Base-by-base conservation (phyloP, 1,140 invertebrate genomes). In the Galendromus occidentalis region DNA sequence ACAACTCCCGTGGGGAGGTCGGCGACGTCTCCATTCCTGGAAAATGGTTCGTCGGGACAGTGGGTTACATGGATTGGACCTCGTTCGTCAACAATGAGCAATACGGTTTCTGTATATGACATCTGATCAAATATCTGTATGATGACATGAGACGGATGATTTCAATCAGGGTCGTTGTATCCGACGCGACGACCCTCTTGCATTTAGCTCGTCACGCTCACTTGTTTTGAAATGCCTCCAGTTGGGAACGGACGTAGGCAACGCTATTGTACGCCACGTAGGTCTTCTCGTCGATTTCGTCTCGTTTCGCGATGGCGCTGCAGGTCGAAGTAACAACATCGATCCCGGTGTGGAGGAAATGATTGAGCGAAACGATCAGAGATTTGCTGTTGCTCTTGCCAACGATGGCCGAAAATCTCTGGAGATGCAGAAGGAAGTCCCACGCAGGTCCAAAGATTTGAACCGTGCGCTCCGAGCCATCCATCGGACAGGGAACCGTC, bases 241-340 rank as follows among this genome's bases (percentile, higher is more conserved):
- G 51, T 33, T 59, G 51, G 33, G 22, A 29, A 6, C 51, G 51
- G 14, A 59, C 51, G 20, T 59, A 59, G 14, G 51, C 51, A 12
- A 59, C 51, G 33, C 51, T 59, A 25, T 59, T 59, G 22, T 59
- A 59, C 12, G 51, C 51, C 12, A 59, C 22, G 51, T 29, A 59
- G 17, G 51, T 59, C 22, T 59, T 59, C 25, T 59, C 22, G 20
- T 59, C 22, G 25, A 59, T 59, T 14, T 17, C 33, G 2, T 25
- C 14, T 4, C 51, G 14, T 22, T 59, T 59, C 14, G 51, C 51
- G 25, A 59, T 25, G 25, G 51, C 25, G 51, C 51, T 59, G 51
- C 51, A 59, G 2, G 51, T 59, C n/a, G 51, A 25, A 29, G 51
- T 59, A 4, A 59, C 51, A 6, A 59, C 22, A 25, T 59, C 51